phyloP scores from a whole-genome alignment of 1,140 invertebrate species.

The Penaeus vannamei region DNA sequence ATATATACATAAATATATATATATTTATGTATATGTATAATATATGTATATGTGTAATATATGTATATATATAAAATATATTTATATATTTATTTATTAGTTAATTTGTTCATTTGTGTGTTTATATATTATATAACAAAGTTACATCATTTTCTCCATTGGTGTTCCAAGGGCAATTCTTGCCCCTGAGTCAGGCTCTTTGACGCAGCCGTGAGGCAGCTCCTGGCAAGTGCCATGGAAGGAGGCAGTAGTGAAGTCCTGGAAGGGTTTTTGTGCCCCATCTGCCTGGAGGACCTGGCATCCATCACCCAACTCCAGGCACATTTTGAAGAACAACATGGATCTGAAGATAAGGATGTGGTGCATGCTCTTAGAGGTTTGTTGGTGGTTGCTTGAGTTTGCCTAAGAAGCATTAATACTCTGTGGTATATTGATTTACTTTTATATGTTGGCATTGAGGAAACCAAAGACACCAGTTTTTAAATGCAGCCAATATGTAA shows the following conservation, averaged over 20 bases:
- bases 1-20: too few species aligned
- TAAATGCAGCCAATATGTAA: too few species aligned
- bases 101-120: background rate
- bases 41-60: too few species aligned
- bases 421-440: too few species aligned
- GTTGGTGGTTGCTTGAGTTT: too few species aligned
- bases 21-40: too few species aligned
- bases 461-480: too few species aligned
- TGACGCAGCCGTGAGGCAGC: background rate
- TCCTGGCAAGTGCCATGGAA: background rate
- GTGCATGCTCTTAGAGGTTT: slow-evolving; percentile 90
- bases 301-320: slow-evolving; percentile 84
- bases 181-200: background rate
- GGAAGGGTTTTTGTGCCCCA: slow-evolving; percentile 94
- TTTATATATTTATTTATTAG: background rate
- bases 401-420: too few species aligned
- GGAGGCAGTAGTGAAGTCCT: slow-evolving; percentile 75
- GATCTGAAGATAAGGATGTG: slow-evolving; percentile 87
- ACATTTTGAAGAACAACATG: slow-evolving; percentile 90
- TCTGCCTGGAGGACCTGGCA: slow-evolving; percentile 90
- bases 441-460: too few species aligned
- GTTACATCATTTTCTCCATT: background rate
- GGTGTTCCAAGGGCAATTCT: background rate
- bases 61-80: background rate
- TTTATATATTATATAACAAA: background rate